phyloP scores from a whole-genome alignment of 2,113 vertebrate species.

The Gymnogyps californianus region DNA sequence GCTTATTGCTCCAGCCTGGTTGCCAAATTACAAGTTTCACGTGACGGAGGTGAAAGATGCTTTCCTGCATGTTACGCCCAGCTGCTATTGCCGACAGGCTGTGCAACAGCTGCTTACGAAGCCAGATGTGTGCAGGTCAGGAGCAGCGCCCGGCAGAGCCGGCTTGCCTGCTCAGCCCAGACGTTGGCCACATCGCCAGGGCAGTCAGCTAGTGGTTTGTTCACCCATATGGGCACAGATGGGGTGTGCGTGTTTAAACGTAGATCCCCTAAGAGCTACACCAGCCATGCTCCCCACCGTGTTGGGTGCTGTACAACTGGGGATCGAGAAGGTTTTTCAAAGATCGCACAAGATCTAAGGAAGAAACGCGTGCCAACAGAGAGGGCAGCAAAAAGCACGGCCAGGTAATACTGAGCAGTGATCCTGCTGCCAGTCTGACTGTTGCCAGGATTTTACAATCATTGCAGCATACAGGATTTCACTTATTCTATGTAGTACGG shows the following conservation, averaged over 20 bases:
- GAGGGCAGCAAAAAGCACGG: background rate
- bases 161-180: background rate
- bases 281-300: rapidly evolving
- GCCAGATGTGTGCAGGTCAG: rapidly evolving
- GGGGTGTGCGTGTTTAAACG: rapidly evolving
- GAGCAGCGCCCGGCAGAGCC: background rate
- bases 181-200: rapidly evolving
- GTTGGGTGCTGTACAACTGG: rapidly evolving
- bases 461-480: rapidly evolving
- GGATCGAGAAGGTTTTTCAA: background rate
- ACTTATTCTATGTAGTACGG: rapidly evolving
- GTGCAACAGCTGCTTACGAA: rapidly evolving
- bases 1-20: rapidly evolving
- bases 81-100: background rate
- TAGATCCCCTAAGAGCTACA: rapidly evolving
- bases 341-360: rapidly evolving
- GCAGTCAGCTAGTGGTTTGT: rapidly evolving
- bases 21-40: rapidly evolving
- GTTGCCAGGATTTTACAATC: background rate
- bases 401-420: rapidly evolving
- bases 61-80: rapidly evolving
- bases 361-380: rapidly evolving
- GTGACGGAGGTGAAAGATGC: rapidly evolving
- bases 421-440: background rate
- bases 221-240: rapidly evolving